Evolutionary conservation across 2,113 vertebrate genomes (phyloP), one percentile per base, ranked within the genome.

Genomic region (Tetraodon nigroviridis): DNA sequence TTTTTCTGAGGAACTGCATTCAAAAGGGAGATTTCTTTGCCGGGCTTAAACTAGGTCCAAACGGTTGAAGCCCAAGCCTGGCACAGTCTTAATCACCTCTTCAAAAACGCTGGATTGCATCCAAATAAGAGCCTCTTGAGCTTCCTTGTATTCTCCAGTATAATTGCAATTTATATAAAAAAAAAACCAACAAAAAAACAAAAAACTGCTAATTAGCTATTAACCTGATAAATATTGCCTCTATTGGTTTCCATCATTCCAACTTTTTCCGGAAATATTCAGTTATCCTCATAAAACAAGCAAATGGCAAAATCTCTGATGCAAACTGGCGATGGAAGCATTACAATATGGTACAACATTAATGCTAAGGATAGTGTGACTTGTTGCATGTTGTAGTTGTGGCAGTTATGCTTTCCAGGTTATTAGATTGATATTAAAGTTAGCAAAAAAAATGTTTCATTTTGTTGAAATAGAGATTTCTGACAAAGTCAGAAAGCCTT

Each of bases 81-180:
- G 58, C 75, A 51, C n/a, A 8, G 61, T 48, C 61, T 69, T 69
- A 63, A 81, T 76, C 52, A 72, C 73, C 27, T 20, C 41, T 59
- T 32, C 59, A 67, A 4, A 64, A 55, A 75, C 64, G 51, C 66
- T 81, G 79, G 73, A 71, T 67, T 40, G 21, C 12, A 0, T 78
- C 71, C 71, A 78, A 73, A 71, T 54, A 59, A 27, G 55, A 73
- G 51, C 22, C 70, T 61, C 50, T 70, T 18, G 55, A 67, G 72
- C 63, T 56, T 40, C 45, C 40, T 61, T 62, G 67, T 58, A 62
- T 67, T 56, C 52, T 64, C 56, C 42, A 37, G 19, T 8, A 53
- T 76, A 71, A 76, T 84, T 68, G 24, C 14, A 55, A 77, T 76
- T 55, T 64, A 64, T 84, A 75, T 65, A 70, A 57, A 67, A 56